phyloP scores from a whole-genome alignment of 2,113 vertebrate species.

The Xiphophorus maculatus region DNA sequence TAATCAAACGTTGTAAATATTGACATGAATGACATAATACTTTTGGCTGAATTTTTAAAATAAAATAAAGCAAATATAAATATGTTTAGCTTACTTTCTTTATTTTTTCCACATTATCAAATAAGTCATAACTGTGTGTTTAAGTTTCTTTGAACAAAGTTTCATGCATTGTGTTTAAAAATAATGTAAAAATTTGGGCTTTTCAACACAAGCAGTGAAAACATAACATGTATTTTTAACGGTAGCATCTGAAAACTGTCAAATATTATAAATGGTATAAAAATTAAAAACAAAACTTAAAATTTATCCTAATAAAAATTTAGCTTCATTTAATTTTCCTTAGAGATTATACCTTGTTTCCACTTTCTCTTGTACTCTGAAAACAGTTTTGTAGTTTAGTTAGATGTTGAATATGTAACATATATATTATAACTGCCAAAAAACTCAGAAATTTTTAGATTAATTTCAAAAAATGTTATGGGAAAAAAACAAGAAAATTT shows the following conservation, averaged over 20 bases:
- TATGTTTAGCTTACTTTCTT: background rate
- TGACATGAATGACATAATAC: background rate
- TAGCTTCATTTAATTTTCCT: background rate
- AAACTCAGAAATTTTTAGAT: too few species aligned
- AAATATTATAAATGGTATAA: too few species aligned
- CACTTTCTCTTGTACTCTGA: too few species aligned
- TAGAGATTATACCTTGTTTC: too few species aligned
- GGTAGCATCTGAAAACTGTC: too few species aligned
- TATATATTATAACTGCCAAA: too few species aligned
- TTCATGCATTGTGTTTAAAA: background rate
- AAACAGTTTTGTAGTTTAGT: background rate
- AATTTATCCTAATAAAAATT: background rate
- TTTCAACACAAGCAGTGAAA: background rate
- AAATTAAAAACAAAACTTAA: background rate
- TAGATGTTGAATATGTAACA: background rate
- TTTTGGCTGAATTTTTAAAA: background rate
- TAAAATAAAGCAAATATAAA: background rate
- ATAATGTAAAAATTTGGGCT: background rate
- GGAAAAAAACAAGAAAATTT: too few species aligned
- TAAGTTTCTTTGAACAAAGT: background rate
- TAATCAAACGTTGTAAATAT: conserved; percentile 5
- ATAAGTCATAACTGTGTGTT: background rate
- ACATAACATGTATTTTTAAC: too few species aligned
- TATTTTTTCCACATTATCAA: background rate
- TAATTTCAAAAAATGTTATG: too few species aligned